Conservation (phyloP, 2,888 invertebrate genomes). For the Palloptera scutellata region DNA sequence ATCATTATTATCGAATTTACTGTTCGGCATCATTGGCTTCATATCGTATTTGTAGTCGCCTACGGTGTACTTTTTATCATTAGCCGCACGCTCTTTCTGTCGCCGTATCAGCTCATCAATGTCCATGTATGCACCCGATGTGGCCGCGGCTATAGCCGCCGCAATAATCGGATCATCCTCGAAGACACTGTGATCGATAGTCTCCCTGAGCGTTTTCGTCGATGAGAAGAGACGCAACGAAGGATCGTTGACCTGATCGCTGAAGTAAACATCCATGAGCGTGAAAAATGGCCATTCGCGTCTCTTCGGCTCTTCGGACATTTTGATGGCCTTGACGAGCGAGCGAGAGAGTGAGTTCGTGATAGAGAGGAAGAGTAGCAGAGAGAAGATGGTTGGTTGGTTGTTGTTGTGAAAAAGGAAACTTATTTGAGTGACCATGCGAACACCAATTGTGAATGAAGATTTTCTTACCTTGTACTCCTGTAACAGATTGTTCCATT, state of each 20-base stretch:
- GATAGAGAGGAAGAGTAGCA: background rate
- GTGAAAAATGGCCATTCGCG: conserved; percentile 65
- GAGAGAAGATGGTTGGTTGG: conserved; percentile 9
- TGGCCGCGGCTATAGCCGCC: conserved; percentile 63
- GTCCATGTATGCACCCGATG: conserved; percentile 64
- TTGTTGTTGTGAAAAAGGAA: background rate
- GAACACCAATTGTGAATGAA: conserved; percentile 12
- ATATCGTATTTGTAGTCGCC: conserved; percentile 57
- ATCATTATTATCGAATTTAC: conserved; percentile 54
- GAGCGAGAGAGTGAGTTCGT: background rate
- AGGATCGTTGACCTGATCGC: conserved; percentile 65
- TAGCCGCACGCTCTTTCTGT: conserved; percentile 57
- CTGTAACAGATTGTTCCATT: conserved; percentile 65
- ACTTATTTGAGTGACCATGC: conserved; percentile 12
- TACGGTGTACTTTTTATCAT: conserved; percentile 50
- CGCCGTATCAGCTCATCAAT: conserved; percentile 61
- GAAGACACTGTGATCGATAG: conserved; percentile 64
- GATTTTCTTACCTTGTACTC: conserved; percentile 60
- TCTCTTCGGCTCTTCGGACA: conserved; percentile 65
- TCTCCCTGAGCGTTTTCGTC: conserved; percentile 64
- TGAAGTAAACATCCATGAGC: conserved; percentile 65
- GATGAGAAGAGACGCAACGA: conserved; percentile 64
- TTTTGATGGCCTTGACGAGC: conserved; percentile 59
- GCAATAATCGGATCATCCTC: conserved; percentile 65
- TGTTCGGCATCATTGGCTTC: conserved; percentile 55